Evolutionary conservation across 2,797 vertebrate genomes (phyloP).

Genomic region (Arremon brunneinucha): DNA sequence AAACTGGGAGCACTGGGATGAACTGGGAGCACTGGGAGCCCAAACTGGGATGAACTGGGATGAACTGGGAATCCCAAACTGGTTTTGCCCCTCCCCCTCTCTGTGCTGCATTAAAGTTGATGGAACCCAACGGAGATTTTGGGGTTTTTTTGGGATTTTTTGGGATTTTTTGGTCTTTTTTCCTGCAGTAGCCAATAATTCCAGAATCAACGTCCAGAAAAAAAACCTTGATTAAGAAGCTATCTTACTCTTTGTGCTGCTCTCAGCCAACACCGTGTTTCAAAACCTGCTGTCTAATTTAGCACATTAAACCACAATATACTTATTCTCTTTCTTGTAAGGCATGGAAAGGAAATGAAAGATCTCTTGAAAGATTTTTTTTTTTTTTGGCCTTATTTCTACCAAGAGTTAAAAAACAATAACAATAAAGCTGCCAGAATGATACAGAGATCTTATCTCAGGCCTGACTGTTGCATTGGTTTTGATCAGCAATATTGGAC

Average conservation of each 20-base stretch:
- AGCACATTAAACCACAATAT: background rate
- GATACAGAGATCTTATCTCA: background rate
- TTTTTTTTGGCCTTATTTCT: background rate
- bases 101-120: no score
- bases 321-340: background rate
- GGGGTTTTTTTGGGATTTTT: no score
- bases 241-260: fast-evolving
- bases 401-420: background rate
- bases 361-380: background rate
- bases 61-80: no score
- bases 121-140: no score
- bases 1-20: no score
- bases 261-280: background rate
- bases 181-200: background rate
- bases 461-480: background rate
- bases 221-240: background rate
- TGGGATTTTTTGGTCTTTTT: no score
- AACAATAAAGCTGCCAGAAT: background rate
- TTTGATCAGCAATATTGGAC: background rate
- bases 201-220: background rate
- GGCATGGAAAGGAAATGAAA: constrained; percentile 23
- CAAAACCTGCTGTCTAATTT: background rate
- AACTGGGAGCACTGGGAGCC: no score
- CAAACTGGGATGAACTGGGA: no score
- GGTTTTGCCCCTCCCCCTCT: no score